A percentile compares a stretch with the other conserved stretches of the same genome.
Evolutionary conservation across 2,888 invertebrate genomes (phyloP).

Genomic region (Candidula unifasciata): DNA sequence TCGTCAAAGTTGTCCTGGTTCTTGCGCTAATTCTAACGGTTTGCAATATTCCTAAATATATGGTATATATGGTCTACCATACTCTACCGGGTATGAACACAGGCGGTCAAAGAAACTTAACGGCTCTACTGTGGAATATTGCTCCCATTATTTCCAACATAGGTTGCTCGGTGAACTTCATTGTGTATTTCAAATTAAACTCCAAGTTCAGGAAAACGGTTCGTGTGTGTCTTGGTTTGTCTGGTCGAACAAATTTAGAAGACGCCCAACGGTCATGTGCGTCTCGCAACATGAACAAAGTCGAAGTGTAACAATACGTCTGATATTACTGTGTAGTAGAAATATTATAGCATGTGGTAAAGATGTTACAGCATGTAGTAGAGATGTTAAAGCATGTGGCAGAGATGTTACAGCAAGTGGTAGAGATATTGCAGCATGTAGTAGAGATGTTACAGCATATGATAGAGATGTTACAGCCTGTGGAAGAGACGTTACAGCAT

Average conservation of each 20-base stretch:
- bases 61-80: not conserved
- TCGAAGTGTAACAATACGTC: no score
- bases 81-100: not conserved
- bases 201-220: not conserved
- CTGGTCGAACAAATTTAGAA: not conserved
- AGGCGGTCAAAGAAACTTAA: not conserved
- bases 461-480: no score
- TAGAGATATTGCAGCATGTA: no score
- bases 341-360: no score
- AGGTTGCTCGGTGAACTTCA: not conserved
- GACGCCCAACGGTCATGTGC: no score
- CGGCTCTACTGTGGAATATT: not conserved
- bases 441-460: no score
- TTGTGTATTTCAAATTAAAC: not conserved
- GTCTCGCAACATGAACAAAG: no score
- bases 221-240: not conserved
- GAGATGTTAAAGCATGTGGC: no score
- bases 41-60: not conserved
- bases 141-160: not conserved
- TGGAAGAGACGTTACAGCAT: no score
- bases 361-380: no score
- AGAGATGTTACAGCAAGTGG: no score
- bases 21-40: not conserved
- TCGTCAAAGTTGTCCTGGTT: not conserved
- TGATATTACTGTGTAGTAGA: no score